Evolutionary conservation across 1,140 invertebrate species (phyloP).

Genomic region (Drosophila cardini): DNA sequence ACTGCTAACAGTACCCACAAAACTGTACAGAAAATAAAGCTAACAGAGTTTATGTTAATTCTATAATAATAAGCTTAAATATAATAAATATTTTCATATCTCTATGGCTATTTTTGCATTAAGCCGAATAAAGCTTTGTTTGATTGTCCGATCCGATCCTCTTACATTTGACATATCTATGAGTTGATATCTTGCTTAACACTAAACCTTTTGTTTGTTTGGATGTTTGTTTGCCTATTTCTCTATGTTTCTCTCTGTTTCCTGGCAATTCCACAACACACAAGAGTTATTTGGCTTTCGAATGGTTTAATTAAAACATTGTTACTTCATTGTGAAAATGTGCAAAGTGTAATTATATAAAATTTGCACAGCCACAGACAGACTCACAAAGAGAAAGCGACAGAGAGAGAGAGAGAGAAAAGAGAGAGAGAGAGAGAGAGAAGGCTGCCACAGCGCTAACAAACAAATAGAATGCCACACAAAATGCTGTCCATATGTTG

Average conservation of each 20-base stretch:
- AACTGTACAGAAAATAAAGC: too few relatives aligned
- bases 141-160: constrained; percentile 8
- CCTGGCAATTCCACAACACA: constrained; percentile 65
- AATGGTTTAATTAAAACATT: constrained; percentile 83
- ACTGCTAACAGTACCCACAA: too few relatives aligned
- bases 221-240: constrained; percentile 32
- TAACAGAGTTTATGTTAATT: too few relatives aligned
- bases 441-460: constrained; percentile 48
- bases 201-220: constrained; percentile 46
- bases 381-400: constrained; percentile 17
- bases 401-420: constrained; percentile 1
- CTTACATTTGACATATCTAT: not conserved
- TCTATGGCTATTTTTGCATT: too few relatives aligned
- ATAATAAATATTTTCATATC: too few relatives aligned
- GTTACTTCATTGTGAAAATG: constrained; percentile 83
- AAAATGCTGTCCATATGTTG: constrained; percentile 71
- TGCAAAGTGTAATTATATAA: constrained; percentile 83
- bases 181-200: constrained; percentile 35
- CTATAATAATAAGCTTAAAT: too few relatives aligned
- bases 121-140: too few relatives aligned
- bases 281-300: constrained; percentile 80
- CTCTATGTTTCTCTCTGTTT: constrained; percentile 20
- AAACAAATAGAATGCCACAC: constrained; percentile 73
- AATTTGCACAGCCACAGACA: constrained; percentile 68
- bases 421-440: constrained; percentile 22